phyloP scores from a whole-genome alignment of 2,113 vertebrate genomes.

The Natator depressus region DNA sequence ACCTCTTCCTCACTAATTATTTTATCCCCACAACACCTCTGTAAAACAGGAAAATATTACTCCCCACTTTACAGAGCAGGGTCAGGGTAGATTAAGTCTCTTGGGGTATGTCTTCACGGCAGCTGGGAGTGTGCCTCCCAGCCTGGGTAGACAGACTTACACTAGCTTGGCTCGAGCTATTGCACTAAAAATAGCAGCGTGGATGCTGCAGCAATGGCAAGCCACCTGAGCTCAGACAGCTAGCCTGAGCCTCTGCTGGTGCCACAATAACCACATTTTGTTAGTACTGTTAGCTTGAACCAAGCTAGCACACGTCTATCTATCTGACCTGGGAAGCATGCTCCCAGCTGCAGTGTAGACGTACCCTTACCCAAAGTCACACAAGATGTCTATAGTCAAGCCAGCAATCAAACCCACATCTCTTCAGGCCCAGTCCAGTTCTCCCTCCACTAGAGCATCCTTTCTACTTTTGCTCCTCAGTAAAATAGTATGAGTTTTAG shows the following conservation, averaged over 20 bases:
- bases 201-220: background rate
- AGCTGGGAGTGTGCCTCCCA: background rate
- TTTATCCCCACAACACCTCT: background rate
- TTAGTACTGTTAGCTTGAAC: background rate
- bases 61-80: background rate
- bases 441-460: rapidly evolving
- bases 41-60: constrained; percentile 5
- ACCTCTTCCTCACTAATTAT: background rate
- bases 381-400: background rate
- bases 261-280: background rate
- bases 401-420: background rate
- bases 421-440: rapidly evolving
- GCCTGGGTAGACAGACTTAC: background rate
- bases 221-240: background rate
- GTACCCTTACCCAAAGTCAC: background rate
- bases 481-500: background rate
- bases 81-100: background rate
- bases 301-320: background rate
- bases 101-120: background rate
- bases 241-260: background rate
- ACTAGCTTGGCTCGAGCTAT: background rate
- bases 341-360: background rate
- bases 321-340: background rate
- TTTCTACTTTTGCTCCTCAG: background rate
- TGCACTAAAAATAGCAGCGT: background rate